Evolutionary conservation across 2,797 vertebrate genomes (phyloP).

Genomic region (Chelidonichthys spinosus): DNA sequence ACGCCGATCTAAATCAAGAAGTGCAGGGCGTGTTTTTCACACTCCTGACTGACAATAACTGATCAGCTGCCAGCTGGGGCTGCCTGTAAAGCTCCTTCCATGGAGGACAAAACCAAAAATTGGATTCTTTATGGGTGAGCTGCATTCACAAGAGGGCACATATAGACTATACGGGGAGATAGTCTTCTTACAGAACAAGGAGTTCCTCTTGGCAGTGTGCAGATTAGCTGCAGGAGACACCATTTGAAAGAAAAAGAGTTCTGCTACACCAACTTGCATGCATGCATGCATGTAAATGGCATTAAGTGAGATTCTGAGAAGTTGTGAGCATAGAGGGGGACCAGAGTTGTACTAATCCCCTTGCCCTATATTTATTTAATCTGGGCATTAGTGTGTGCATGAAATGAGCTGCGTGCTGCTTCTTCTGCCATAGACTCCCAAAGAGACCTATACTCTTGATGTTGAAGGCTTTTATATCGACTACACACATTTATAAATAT

Average conservation of each 20-base stretch:
- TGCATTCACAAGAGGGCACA: constrained; percentile 49
- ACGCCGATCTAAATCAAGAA: constrained; percentile 61
- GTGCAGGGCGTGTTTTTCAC: constrained; percentile 53
- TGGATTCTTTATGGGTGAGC: constrained; percentile 57
- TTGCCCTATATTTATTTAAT: constrained; percentile 81
- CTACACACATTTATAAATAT: constrained; percentile 35
- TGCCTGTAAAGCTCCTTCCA: constrained; percentile 60
- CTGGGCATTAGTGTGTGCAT: constrained; percentile 70
- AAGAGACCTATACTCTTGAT: constrained; percentile 30
- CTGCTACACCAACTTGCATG: constrained; percentile 41
- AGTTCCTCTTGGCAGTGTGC: constrained; percentile 28
- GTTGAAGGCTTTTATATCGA: constrained; percentile 38
- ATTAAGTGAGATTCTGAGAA: constrained; percentile 70
- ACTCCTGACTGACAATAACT: constrained; percentile 75
- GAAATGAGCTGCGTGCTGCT: constrained; percentile 62
- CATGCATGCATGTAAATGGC: constrained; percentile 63
- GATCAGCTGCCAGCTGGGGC: constrained; percentile 63
- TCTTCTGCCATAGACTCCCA: constrained; percentile 25
- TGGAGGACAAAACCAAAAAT: constrained; percentile 52
- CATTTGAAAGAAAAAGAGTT: constrained; percentile 40
- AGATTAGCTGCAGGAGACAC: constrained; percentile 36
- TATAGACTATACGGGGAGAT: constrained; percentile 40
- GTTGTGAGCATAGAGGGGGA: constrained; percentile 64
- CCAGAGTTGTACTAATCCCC: constrained; percentile 70
- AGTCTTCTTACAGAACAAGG: constrained; percentile 29